Percentiles rank a stretch among this genome's conserved stretches.
phyloP scores from a whole-genome alignment of 1,140 invertebrate genomes.

The Acromyrmex heyeri region DNA sequence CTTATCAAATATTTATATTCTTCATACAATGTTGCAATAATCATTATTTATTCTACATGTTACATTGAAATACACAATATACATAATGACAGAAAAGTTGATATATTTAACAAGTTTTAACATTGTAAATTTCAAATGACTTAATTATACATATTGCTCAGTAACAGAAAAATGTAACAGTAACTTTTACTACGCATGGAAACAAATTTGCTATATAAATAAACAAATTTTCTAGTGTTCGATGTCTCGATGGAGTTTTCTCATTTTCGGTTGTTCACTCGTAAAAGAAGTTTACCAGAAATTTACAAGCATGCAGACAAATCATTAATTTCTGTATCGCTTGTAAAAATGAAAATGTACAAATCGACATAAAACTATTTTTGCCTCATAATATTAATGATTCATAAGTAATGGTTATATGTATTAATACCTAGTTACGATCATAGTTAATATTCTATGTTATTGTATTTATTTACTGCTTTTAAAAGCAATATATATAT shows the following conservation, averaged over 20 bases:
- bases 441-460: constrained; percentile 12
- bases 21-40: background rate
- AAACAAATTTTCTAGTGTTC: constrained; percentile 53
- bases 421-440: background rate
- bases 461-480: background rate
- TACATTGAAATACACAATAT: background rate
- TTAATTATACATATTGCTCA: background rate
- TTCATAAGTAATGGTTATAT: constrained; percentile 6
- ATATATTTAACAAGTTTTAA: background rate
- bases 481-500: no score
- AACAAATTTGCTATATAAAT: constrained; percentile 29
- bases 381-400: constrained; percentile 41
- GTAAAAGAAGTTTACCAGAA: constrained; percentile 43
- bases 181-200: background rate
- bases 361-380: constrained; percentile 41
- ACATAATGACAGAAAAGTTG: background rate
- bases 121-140: background rate
- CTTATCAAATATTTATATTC: background rate
- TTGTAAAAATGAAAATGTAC: constrained; percentile 49
- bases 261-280: constrained; percentile 48
- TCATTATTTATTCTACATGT: background rate
- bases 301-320: constrained; percentile 32
- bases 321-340: constrained; percentile 53
- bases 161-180: background rate
- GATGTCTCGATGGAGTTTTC: constrained; percentile 54